Percentiles rank a stretch among this genome's conserved stretches.
These are phyloP conservation scores for Scartelaos histophorus DNA, from an alignment of 2,113 vertebrate species.

Conservation along the genomic window DNA sequence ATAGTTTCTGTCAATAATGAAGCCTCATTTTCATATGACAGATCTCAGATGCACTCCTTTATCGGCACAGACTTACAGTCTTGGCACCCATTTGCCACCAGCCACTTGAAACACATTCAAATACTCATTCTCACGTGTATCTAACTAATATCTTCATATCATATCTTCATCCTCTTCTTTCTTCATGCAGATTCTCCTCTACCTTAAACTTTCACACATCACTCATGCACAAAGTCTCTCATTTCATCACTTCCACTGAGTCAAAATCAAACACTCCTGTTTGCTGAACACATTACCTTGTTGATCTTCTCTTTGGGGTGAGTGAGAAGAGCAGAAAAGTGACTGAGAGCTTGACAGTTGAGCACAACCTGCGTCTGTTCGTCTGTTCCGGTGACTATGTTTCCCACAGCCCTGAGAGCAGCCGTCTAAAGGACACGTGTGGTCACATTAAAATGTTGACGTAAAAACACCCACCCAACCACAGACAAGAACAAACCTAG, in stretches of 20 bases:
- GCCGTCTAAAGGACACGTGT: constrained; percentile 81
- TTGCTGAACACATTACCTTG: constrained; percentile 80
- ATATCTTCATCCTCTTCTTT: constrained; percentile 24
- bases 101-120: constrained; percentile 45
- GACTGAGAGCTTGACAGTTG: constrained; percentile 94
- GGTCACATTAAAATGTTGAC: background rate
- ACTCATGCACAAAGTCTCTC: constrained; percentile 74
- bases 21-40: constrained; percentile 73
- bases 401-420: constrained; percentile 94
- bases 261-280: background rate
- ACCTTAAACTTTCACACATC: constrained; percentile 53
- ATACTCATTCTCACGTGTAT: background rate
- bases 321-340: constrained; percentile 95
- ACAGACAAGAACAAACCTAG: no score
- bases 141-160: constrained; percentile 35
- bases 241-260: constrained; percentile 87
- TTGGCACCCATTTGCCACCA: constrained; percentile 80
- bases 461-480: background rate
- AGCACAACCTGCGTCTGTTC: constrained; percentile 98
- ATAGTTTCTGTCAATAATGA: constrained; percentile 74
- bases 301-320: constrained; percentile 99
- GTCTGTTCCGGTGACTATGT: constrained; percentile 98
- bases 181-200: constrained; percentile 20
- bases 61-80: constrained; percentile 79
- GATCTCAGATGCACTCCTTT: constrained; percentile 93